Percentiles rank a stretch among this genome's conserved stretches.
Conservation (phyloP, 2,888 invertebrate genomes). For the Aleiodes alternator region DNA sequence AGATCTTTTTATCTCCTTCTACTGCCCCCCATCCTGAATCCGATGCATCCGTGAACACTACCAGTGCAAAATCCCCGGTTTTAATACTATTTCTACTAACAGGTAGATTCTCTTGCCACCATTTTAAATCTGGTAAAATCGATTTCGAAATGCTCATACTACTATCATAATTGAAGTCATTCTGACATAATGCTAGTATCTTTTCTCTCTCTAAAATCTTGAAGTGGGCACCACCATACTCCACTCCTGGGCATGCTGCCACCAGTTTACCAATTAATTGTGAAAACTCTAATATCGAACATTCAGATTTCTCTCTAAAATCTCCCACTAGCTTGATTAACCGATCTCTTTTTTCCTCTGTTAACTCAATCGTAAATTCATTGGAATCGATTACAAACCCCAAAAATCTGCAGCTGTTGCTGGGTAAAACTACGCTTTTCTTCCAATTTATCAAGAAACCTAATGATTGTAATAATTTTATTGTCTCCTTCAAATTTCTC, state of each 20-base stretch:
- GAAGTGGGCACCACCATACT: too few relatives aligned
- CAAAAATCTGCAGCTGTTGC: slow-evolving; percentile 9
- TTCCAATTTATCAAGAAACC: slow-evolving; percentile 27
- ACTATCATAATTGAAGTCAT: neutral
- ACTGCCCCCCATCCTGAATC: too few relatives aligned
- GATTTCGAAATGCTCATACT: neutral
- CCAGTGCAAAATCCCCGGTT: slow-evolving; percentile 11
- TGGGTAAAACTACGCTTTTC: slow-evolving; percentile 6
- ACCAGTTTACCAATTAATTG: too few relatives aligned
- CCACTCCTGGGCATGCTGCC: too few relatives aligned
- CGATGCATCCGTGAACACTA: too few relatives aligned
- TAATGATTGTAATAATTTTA: neutral
- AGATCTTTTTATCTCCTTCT: too few relatives aligned
- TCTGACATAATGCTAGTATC: neutral
- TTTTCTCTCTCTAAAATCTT: too few relatives aligned
- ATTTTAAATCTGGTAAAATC: neutral
- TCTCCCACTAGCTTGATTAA: neutral
- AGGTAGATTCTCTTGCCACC: neutral
- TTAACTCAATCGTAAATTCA: neutral
- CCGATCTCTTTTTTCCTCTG: slow-evolving; percentile 11
- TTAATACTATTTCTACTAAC: slow-evolving; percentile 22
- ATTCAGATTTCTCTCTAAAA: too few relatives aligned
- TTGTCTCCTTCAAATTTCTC: too few relatives aligned
- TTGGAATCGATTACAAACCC: too few relatives aligned
- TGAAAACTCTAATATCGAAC: slow-evolving; percentile 15